Percentiles rank a stretch among this genome's conserved stretches.
Evolutionary conservation across 2,888 invertebrate species (phyloP).

Genomic region (Leptinotarsa tumamoca): DNA sequence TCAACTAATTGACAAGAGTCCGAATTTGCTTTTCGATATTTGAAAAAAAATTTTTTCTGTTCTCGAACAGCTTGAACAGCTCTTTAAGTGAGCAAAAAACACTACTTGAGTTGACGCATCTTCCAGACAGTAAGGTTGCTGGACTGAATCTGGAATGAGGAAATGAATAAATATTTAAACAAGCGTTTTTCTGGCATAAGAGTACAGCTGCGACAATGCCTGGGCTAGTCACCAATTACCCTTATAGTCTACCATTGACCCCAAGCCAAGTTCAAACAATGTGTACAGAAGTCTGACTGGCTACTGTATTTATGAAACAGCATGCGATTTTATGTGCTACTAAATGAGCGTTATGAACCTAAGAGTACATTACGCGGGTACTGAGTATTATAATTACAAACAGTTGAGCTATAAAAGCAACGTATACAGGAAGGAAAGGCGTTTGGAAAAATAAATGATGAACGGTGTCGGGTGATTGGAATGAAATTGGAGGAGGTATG

Average conservation of each 20-base stretch:
- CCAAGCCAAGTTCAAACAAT: conserved; percentile 15
- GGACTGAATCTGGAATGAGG: too few species aligned
- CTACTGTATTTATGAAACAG: conserved; percentile 21
- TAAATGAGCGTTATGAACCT: conserved; percentile 17
- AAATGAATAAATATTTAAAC: too few species aligned
- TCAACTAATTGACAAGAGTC: too few species aligned
- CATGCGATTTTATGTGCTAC: conserved; percentile 16
- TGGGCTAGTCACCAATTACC: conserved; percentile 12
- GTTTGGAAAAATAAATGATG: conserved; percentile 20
- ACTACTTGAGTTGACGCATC: too few species aligned
- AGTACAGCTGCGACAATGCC: not conserved
- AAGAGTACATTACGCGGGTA: conserved; percentile 20
- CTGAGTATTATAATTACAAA: conserved; percentile 22
- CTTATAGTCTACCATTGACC: conserved; percentile 12
- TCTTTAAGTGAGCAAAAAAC: too few species aligned
- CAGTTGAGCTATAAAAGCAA: conserved; percentile 18
- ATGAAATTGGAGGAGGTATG: conserved; percentile 14
- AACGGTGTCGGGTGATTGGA: conserved; percentile 18
- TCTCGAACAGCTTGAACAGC: too few species aligned
- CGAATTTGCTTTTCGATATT: too few species aligned
- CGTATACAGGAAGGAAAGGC: conserved; percentile 18
- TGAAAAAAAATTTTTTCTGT: too few species aligned
- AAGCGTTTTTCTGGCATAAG: not conserved
- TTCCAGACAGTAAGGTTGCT: too few species aligned
- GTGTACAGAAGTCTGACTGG: conserved; percentile 13